Percentiles rank a stretch among this genome's conserved stretches.
Conservation (phyloP, 2,888 invertebrate species). For the Tipula helvola region DNA sequence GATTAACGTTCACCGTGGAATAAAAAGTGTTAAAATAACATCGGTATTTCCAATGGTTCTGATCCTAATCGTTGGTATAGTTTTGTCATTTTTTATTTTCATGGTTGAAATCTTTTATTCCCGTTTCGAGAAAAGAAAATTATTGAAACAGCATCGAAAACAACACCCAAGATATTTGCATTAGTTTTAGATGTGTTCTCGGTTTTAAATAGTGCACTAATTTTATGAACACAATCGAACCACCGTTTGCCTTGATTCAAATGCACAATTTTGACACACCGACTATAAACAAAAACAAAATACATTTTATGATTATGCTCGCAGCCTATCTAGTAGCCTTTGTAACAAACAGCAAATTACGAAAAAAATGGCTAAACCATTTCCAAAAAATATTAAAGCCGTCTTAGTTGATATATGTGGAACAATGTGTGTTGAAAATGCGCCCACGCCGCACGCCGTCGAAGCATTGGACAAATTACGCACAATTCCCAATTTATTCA, state of each 20-base stretch:
- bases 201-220: background rate
- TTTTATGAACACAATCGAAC: background rate
- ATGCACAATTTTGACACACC: background rate
- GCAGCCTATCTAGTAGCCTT: background rate
- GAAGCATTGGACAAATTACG: constrained; percentile 52
- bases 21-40: background rate
- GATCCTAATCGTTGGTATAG: background rate
- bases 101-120: background rate
- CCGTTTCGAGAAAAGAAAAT: background rate
- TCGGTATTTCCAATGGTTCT: background rate
- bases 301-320: background rate
- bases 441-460: constrained; percentile 51
- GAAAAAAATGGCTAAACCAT: background rate
- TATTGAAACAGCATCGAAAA: background rate
- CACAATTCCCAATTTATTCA: constrained; percentile 35
- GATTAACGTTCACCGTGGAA: background rate
- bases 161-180: background rate
- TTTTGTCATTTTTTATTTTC: background rate
- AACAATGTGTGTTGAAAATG: constrained; percentile 65
- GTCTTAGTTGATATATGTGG: constrained; percentile 72
- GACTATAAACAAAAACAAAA: background rate
- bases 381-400: constrained; percentile 27
- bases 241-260: background rate
- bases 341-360: background rate
- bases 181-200: background rate